These are phyloP conservation scores for Lates japonicus DNA, from an alignment of 2,797 vertebrate species.

Conservation along the genomic window DNA sequence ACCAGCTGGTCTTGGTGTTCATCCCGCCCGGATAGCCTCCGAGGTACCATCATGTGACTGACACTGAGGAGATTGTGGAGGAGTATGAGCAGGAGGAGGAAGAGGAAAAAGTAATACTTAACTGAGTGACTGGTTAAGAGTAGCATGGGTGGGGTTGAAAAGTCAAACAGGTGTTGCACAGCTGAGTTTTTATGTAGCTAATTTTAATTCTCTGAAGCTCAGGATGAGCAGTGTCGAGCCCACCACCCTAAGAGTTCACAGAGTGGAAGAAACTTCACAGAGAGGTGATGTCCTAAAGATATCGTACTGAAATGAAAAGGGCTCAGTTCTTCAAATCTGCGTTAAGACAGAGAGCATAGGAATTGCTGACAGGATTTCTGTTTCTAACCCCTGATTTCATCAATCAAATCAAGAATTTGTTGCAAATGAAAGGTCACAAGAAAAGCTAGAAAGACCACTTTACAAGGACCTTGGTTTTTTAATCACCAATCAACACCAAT, in stretches of 20 bases:
- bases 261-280: slow-evolving; percentile 8
- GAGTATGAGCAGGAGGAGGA: slow-evolving; percentile 77
- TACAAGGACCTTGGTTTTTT: neutral
- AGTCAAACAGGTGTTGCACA: slow-evolving; percentile 68
- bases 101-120: slow-evolving; percentile 27
- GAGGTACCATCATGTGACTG: slow-evolving; percentile 81
- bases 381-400: neutral
- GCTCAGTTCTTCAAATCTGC: too few relatives aligned
- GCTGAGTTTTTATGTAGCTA: slow-evolving; percentile 57
- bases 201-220: slow-evolving; percentile 55
- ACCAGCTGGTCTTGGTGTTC: slow-evolving; percentile 60
- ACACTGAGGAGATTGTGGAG: slow-evolving; percentile 81
- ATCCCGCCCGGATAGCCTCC: slow-evolving; percentile 25
- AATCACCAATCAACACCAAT: too few relatives aligned
- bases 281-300: neutral
- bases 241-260: neutral
- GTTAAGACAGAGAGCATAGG: neutral
- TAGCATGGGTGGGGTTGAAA: neutral
- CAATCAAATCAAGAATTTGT: neutral
- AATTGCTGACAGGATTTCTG: neutral
- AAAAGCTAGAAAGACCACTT: neutral
- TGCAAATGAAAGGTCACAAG: neutral
- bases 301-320: neutral
- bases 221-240: neutral
- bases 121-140: neutral